Base-by-base conservation (phyloP, 2,888 invertebrate genomes). In the Phaonia tiefii region DNA sequence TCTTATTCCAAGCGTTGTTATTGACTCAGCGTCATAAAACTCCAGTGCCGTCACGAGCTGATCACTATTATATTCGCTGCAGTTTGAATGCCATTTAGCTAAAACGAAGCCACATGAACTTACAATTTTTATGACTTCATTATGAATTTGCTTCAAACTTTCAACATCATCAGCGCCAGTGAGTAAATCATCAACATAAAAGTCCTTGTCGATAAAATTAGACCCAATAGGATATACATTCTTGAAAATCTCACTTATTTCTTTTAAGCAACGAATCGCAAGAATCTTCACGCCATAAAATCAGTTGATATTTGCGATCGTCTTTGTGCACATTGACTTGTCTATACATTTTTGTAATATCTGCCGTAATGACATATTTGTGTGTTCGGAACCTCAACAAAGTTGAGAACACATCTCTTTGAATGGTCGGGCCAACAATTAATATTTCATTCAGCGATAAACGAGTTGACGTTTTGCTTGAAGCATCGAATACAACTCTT, bases 151-250 rank as follows among this genome's bases (percentile, higher is more conserved):
- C 10, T 3, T 26, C 10, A 75, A 20, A 0, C 56, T 49, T 1
- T 63, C 60, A 2, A 77, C 3, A 63, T 25, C 67, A 10, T 76
- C 58, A 17, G 79, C 70, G 8, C 74, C 74, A 10, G 79, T 44
- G 39, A 75, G 4, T 60, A 49, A 75, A 44, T 81, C 84, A 44
- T 73, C 83, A 44, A 72, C 83, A 13, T 77, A 77, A 15, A 65
- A 71, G 25, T 78, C 72, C 1, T 67, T 25, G 31, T 10, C 8
- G 2, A 83, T 75, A 17, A 69, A 54, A 31, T n/a, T n/a, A 0
- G 81, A 70, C 10, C 56, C 56, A 44, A 44, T 4, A 44, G 44
- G 44, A 11, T 44, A 44, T 13, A 44, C 44, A 44, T 44, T 11
- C 11, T 44, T 4, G 11, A 44, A 44, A 44, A 44, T 44, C 0